Base-by-base conservation (phyloP, 2,113 vertebrate species). In the Hemichromis elongatus region DNA sequence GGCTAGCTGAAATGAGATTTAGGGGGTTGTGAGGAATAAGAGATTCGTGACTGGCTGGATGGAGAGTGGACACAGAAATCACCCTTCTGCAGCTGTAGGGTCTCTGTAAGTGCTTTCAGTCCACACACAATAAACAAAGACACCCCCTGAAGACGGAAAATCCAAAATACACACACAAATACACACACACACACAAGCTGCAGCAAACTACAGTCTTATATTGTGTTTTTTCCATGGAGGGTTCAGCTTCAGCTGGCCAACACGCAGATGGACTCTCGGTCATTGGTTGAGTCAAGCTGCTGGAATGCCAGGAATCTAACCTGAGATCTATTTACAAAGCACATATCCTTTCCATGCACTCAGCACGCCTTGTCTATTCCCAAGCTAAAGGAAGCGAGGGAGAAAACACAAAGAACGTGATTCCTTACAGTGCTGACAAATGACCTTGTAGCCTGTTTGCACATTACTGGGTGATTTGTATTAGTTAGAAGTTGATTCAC, bases 301-400 rank as follows among this genome's bases (percentile, higher is more conserved):
- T 85, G 94, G 95, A 93, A 95, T 95, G 88, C 47, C 73, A 90
- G 83, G 95, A 95, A 95, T 95, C 94, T 90, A 95, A 94, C 95
- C 91, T 94, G 93, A 92, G 90, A 93, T 94, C 92, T 94, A 94
- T 95, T 94, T 95, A 93, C 94, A 92, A 92, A 91, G 93, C 90
- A 91, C 91, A 93, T 93, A 89, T 93, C 91, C 92, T 92, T 88
- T 90, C 80, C 88, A 79, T 83, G 85, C 66, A 53, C 78, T 42
- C 83, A 61, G 50, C 88, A 86, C 68, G 68, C 86, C 84, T 87
- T 84, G 80, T 85, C 77, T 88, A 88, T 83, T 92, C 61, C 80
- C 21, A 77, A 53, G 37, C 77, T 57, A 24, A 52, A 79, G 73
- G 53, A 82, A 82, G 53, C 8, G 6, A 61, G 79, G 9, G 19